A percentile compares a stretch with the other conserved stretches of the same genome.
phyloP scores from a whole-genome alignment of 2,888 invertebrate genomes.

The Dynastes grantii region DNA sequence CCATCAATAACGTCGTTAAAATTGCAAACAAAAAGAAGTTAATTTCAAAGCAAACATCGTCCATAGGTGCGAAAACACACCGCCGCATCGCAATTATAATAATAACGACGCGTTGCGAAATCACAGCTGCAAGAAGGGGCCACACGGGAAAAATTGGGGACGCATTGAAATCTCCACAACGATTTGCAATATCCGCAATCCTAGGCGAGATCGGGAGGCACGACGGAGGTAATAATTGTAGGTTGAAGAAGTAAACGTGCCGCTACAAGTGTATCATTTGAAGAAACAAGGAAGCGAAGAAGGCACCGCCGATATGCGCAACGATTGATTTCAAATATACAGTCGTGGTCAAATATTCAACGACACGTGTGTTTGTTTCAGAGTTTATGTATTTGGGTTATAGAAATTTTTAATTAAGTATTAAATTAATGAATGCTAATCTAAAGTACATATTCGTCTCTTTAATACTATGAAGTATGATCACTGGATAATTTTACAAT shows the following conservation, averaged over 20 bases:
- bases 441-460: too few species aligned
- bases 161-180: conserved; percentile 47
- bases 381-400: too few species aligned
- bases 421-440: too few species aligned
- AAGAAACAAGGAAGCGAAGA: conserved; percentile 53
- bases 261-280: conserved; percentile 57
- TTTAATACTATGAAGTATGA: too few species aligned
- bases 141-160: conserved; percentile 32
- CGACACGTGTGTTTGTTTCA: background rate
- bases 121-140: background rate
- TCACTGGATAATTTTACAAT: too few species aligned
- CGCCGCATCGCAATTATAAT: conserved; percentile 30
- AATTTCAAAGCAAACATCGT: conserved; percentile 37
- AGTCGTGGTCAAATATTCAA: conserved; percentile 28
- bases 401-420: too few species aligned
- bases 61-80: conserved; percentile 15
- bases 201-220: conserved; percentile 59
- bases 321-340: conserved; percentile 49
- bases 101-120: conserved; percentile 23
- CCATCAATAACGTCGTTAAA: conserved; percentile 10
- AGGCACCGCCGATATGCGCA: conserved; percentile 36
- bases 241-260: conserved; percentile 56
- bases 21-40: conserved; percentile 5
- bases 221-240: conserved; percentile 59
- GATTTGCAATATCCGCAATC: conserved; percentile 51